Evolutionary conservation across 2,113 vertebrate species (phyloP), one percentile per base, ranked within the genome.

Genomic region (Epinephelus lanceolatus): DNA sequence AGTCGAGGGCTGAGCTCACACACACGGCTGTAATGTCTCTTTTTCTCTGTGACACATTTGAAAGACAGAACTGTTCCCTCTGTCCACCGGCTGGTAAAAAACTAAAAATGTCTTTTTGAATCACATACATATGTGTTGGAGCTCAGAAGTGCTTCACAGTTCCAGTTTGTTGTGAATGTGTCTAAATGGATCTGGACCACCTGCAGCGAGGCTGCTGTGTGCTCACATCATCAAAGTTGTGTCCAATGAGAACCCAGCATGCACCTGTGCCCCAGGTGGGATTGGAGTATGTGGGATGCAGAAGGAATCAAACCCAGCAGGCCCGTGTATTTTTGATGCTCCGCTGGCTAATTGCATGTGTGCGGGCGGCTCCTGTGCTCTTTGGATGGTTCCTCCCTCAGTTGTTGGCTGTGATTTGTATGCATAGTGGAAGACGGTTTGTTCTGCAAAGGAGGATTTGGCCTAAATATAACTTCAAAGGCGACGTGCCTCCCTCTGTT

Each of bases 391-490:
- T 78, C 72, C 81, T 71, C 81, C 86, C 77, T 80, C 69, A 6
- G 71, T 56, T 53, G 78, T 25, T 52, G 69, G 47, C 57, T 76
- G 78, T 76, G 78, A 89, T 93, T 82, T 82, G 85, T 86, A 78
- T 90, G 55, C 79, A 57, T 1, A 4, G 72, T 71, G 60, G 81
- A 77, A 80, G 85, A 86, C 37, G 60, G 78, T 87, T 84, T 82
- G 80, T 86, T 91, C 84, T 86, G 86, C 70, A 88, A 78, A 85
- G 74, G 74, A 90, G 87, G 90, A 92, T 91, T 90, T 70, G 84
- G 76, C 84, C 90, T 92, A 90, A 91, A 92, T 88, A 91, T 89
- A 91, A 89, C 91, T 86, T 92, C 71, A 88, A 90, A 92, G 74
- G 25, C 80, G 82, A 30, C 12, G 78, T 51, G 65, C 66, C 78